These are phyloP conservation scores for Papilio polytes DNA, from an alignment of 1,140 invertebrate genomes.

Conservation along the genomic window DNA sequence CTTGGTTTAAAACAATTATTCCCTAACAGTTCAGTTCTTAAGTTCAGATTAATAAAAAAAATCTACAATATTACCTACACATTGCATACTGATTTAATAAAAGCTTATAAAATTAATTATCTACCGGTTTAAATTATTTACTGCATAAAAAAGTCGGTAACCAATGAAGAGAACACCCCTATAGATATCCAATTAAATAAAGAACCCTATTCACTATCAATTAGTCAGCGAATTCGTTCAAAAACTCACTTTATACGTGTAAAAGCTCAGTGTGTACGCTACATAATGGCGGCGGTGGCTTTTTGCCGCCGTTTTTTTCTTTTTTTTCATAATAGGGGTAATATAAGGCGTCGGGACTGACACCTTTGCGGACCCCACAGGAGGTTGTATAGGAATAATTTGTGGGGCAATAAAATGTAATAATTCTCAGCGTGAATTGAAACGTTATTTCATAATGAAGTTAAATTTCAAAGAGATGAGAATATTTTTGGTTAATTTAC, in stretches of 20 bases:
- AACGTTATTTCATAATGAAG: background rate
- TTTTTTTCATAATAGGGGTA: conserved; percentile 75
- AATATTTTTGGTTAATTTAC: background rate
- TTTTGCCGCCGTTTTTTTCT: conserved; percentile 70
- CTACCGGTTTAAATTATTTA: conserved; percentile 36
- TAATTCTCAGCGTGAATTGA: conserved; percentile 55
- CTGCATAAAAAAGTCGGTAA: conserved; percentile 32
- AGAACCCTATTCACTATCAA: conserved; percentile 72
- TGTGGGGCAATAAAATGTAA: conserved; percentile 79
- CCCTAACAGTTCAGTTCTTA: background rate
- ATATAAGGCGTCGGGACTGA: conserved; percentile 76
- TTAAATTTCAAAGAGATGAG: background rate
- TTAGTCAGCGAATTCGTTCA: conserved; percentile 77
- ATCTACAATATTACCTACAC: background rate
- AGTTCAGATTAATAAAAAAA: background rate
- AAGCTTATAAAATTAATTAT: conserved; percentile 1
- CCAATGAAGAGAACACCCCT: conserved; percentile 48
- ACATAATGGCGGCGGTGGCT: conserved; percentile 67
- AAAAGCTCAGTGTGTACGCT: conserved; percentile 64
- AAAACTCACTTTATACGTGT: conserved; percentile 69
- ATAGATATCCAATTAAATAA: conserved; percentile 68
- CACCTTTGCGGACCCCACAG: conserved; percentile 80
- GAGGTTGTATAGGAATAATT: conserved; percentile 69
- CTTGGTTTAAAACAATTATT: background rate
- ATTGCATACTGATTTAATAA: background rate